Conservation (phyloP, 1,140 invertebrate genomes). For the Temnothorax longispinosus region DNA sequence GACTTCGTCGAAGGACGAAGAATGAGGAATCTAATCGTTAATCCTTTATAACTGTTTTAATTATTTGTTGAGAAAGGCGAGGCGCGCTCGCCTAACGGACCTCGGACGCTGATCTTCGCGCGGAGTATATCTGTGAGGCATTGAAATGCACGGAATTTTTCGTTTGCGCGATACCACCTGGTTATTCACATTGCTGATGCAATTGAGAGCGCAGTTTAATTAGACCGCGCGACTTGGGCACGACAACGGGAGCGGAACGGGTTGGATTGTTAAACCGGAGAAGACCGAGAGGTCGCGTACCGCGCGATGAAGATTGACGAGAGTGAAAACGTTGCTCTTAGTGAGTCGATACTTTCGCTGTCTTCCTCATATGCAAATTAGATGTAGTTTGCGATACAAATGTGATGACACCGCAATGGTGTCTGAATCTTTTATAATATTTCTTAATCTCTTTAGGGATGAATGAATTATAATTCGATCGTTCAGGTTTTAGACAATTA, state of each 20-base stretch:
- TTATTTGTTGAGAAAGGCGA: neutral
- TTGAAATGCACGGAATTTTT: neutral
- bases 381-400: neutral
- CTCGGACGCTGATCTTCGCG: neutral
- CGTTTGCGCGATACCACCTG: neutral
- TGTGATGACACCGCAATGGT: neutral
- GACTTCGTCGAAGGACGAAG: neutral
- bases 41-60: neutral
- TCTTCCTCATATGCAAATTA: neutral
- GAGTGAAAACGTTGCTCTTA: neutral
- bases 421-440: neutral
- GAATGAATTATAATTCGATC: neutral
- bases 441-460: neutral
- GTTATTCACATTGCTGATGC: slow-evolving; percentile 1
- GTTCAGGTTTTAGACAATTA: neutral
- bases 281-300: neutral
- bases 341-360: slow-evolving; percentile 35
- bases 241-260: neutral
- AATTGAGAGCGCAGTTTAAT: slow-evolving; percentile 30
- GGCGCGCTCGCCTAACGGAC: neutral
- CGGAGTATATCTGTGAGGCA: neutral
- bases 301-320: slow-evolving; percentile 65
- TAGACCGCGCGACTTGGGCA: neutral
- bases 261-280: neutral
- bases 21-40: neutral